Evolutionary conservation across 2,888 invertebrate species (phyloP).

Genomic region (Aspidapion aeneum): DNA sequence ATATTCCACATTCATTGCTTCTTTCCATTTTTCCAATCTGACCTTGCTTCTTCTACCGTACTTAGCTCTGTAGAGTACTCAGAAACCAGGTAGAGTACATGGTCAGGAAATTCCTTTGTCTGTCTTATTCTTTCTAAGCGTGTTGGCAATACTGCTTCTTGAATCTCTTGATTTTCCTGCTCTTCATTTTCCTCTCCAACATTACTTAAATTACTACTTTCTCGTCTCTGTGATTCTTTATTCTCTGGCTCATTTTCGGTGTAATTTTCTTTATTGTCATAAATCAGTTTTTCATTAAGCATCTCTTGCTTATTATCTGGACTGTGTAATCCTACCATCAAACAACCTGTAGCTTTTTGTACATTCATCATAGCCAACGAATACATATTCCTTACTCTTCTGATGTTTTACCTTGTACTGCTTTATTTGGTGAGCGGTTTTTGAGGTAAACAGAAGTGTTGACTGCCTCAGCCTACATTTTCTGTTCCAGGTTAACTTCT

Average conservation of each 20-base stretch:
- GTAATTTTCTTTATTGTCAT: not conserved
- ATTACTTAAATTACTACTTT: not conserved
- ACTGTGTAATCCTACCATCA: slow-evolving; percentile 12
- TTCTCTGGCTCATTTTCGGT: not conserved
- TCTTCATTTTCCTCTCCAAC: not conserved
- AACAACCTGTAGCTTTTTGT: slow-evolving; percentile 32
- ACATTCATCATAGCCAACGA: slow-evolving; percentile 33
- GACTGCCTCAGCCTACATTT: slow-evolving; percentile 32
- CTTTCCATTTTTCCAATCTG: slow-evolving; percentile 25
- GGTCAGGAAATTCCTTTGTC: slow-evolving; percentile 17
- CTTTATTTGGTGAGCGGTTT: slow-evolving; percentile 23
- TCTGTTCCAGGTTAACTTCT: slow-evolving; percentile 28
- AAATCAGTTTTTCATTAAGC: not conserved
- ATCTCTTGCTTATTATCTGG: not conserved
- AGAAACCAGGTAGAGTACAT: slow-evolving; percentile 2
- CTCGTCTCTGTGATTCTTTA: not conserved
- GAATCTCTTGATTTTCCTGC: not conserved
- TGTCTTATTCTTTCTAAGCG: slow-evolving; percentile 11
- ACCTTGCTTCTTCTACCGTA: slow-evolving; percentile 24
- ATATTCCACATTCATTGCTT: slow-evolving; percentile 32
- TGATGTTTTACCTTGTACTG: not conserved
- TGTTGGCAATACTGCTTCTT: slow-evolving; percentile 6
- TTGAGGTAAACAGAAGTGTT: slow-evolving; percentile 29
- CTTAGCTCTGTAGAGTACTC: slow-evolving; percentile 11
- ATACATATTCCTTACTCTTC: slow-evolving; percentile 26